Conservation (phyloP, 1,140 invertebrate species). For the Zelostemma sp. region DNA sequence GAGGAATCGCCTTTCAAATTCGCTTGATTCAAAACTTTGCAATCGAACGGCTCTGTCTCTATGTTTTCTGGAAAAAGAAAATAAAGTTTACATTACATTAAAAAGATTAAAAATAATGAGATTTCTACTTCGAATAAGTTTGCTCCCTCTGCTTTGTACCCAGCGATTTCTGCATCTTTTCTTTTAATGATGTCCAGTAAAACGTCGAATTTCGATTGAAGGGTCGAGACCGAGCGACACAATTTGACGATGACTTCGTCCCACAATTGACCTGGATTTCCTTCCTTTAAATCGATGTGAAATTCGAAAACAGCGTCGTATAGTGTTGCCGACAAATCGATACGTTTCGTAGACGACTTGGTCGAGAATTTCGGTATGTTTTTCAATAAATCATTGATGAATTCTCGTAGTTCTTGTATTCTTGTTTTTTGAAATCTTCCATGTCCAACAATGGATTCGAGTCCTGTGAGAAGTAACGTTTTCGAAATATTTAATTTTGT, state of each 20-base stretch:
- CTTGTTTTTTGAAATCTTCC: conserved; percentile 39
- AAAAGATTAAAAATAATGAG: background rate
- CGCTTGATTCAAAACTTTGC: background rate
- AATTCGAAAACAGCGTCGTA: conserved; percentile 55
- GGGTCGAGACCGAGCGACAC: conserved; percentile 43
- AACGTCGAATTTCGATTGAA: conserved; percentile 40
- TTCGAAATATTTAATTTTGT: background rate
- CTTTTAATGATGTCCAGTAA: conserved; percentile 55
- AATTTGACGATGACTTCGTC: conserved; percentile 54
- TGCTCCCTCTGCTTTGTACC: conserved; percentile 61
- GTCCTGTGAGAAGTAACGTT: conserved; percentile 40
- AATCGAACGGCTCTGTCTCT: background rate
- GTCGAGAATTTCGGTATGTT: conserved; percentile 41
- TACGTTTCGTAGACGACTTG: conserved; percentile 28
- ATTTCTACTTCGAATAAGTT: conserved; percentile 56
- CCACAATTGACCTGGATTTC: conserved; percentile 50
- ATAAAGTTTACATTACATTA: background rate
- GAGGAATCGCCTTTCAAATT: background rate
- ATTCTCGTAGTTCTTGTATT: conserved; percentile 1
- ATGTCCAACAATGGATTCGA: conserved; percentile 55
- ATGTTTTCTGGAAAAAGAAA: background rate
- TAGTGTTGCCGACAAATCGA: conserved; percentile 47
- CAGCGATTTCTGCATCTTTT: conserved; percentile 61
- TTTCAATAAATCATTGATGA: conserved; percentile 46
- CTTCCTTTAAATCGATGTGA: conserved; percentile 49